Percentiles rank a stretch among this genome's conserved stretches.
phyloP scores from a whole-genome alignment of 1,140 invertebrate species.

The Acromyrmex echinatior region DNA sequence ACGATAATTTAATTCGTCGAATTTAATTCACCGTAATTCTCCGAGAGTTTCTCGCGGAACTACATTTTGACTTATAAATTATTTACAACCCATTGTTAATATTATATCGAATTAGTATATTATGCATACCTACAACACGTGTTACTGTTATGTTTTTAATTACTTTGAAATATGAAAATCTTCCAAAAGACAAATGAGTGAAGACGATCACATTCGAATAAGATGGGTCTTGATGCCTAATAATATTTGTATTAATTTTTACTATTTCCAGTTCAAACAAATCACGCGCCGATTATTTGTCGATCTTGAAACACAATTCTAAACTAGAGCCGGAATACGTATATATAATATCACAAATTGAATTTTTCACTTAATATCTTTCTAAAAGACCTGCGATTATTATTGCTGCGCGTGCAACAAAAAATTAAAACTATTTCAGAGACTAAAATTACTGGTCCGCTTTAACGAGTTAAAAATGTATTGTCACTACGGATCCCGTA shows the following conservation, averaged over 20 bases:
- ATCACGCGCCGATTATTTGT: too few species aligned
- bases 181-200: too few species aligned
- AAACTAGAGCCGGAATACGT: too few species aligned
- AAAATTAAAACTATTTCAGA: not conserved
- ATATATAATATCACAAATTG: too few species aligned
- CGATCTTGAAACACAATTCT: too few species aligned
- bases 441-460: not conserved
- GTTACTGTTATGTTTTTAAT: constrained; percentile 2
- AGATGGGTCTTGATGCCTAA: too few species aligned
- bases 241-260: too few species aligned
- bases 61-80: not conserved
- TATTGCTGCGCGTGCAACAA: not conserved
- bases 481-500: not conserved
- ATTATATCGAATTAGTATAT: not conserved
- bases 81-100: not conserved
- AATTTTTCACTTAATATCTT: too few species aligned
- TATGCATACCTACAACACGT: not conserved
- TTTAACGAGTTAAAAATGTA: constrained; percentile 27
- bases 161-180: not conserved
- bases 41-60: constrained; percentile 13
- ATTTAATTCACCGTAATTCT: not conserved
- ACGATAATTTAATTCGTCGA: constrained; percentile 16
- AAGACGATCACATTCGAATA: too few species aligned
- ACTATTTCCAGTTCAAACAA: too few species aligned
- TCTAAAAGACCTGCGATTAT: not conserved